A percentile compares a stretch with the other conserved stretches of the same genome.
Evolutionary conservation across 2,888 invertebrate genomes (phyloP).

Genomic region (Oxyteleia sp.): DNA sequence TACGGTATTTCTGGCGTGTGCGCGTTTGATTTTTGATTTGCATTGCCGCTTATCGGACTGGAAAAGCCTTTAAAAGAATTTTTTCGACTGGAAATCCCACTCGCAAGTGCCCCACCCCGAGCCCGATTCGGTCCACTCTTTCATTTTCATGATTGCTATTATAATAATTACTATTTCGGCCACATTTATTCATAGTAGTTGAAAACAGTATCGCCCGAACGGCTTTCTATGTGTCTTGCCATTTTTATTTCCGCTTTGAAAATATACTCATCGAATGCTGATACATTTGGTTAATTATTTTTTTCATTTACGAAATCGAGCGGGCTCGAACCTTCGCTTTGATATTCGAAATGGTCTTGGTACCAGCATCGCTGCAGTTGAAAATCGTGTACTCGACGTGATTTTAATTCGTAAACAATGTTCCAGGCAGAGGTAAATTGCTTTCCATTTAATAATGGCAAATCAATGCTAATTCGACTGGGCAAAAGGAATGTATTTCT

Average conservation of each 20-base stretch:
- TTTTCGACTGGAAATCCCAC: slow-evolving; percentile 84
- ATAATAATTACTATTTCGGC: slow-evolving; percentile 77
- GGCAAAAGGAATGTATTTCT: slow-evolving; percentile 5
- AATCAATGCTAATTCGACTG: slow-evolving; percentile 30
- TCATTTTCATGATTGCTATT: slow-evolving; percentile 86
- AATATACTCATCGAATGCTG: slow-evolving; percentile 53
- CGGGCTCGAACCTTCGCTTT: slow-evolving; percentile 1
- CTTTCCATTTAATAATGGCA: slow-evolving; percentile 32
- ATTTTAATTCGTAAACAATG: neutral
- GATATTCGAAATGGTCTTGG: neutral
- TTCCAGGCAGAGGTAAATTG: neutral
- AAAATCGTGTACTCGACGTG: neutral
- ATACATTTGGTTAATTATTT: slow-evolving; percentile 74
- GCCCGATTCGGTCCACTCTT: slow-evolving; percentile 79
- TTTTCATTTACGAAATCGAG: slow-evolving; percentile 12
- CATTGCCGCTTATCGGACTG: slow-evolving; percentile 84
- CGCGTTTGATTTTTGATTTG: slow-evolving; percentile 85
- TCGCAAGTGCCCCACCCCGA: slow-evolving; percentile 77
- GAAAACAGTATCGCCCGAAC: slow-evolving; percentile 41
- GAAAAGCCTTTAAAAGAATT: slow-evolving; percentile 84
- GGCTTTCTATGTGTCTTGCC: slow-evolving; percentile 48
- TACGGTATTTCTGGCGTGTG: slow-evolving; percentile 63
- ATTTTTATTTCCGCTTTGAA: slow-evolving; percentile 58
- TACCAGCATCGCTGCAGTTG: neutral
- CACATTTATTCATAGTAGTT: slow-evolving; percentile 60